Conservation (phyloP, 2,888 invertebrate genomes). For the Drosophila nigritarsus region DNA sequence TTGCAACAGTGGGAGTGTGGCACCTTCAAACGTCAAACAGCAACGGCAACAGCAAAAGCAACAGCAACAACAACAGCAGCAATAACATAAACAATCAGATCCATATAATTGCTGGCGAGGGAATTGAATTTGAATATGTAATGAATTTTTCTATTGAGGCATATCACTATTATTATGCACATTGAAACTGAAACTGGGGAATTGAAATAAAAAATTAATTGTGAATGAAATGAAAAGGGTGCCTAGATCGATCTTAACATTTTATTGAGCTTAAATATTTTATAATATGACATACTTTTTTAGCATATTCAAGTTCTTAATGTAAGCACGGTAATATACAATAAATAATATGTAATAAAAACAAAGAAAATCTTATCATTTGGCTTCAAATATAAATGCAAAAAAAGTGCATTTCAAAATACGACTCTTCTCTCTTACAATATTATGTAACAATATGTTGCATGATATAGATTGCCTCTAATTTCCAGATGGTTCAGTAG, state of each 20-base stretch:
- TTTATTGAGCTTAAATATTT: no score
- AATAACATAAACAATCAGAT: slow-evolving; percentile 27
- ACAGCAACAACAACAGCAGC: no score
- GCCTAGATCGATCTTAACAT: no score
- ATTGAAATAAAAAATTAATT: not conserved
- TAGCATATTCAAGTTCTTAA: not conserved
- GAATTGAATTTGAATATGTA: slow-evolving; percentile 56
- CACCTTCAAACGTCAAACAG: slow-evolving; percentile 18
- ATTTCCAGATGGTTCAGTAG: not conserved
- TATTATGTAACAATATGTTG: not conserved
- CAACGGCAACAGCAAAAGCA: slow-evolving; percentile 4
- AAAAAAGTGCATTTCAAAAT: rapidly evolving
- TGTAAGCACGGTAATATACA: not conserved
- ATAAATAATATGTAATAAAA: not conserved
- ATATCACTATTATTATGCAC: slow-evolving; percentile 16
- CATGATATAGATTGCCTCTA: not conserved
- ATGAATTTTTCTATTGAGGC: slow-evolving; percentile 26
- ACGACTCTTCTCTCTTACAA: not conserved
- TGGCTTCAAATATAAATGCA: no score
- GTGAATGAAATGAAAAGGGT: no score
- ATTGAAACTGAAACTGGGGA: slow-evolving; percentile 12
- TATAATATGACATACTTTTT: no score
- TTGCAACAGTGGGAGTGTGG: slow-evolving; percentile 47
- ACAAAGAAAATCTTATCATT: no score
- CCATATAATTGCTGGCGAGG: slow-evolving; percentile 41